Conservation (phyloP, 2,888 invertebrate species). For the Mythimna vitellina region DNA sequence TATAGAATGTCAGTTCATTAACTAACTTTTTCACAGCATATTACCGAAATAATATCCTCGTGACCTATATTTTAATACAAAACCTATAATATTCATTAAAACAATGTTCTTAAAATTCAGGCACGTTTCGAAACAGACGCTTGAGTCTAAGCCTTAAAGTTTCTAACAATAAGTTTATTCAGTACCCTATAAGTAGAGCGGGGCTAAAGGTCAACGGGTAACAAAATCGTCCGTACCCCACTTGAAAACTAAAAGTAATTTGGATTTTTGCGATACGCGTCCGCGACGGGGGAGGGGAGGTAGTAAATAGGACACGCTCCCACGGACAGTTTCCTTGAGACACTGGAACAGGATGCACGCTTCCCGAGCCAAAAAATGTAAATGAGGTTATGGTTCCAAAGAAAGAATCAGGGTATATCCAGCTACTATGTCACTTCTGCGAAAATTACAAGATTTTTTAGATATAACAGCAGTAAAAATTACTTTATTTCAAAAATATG, state of each 20-base stretch:
- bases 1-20: neutral
- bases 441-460: neutral
- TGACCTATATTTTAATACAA: neutral
- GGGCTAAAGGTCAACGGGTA: conserved; percentile 58
- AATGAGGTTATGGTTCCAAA: conserved; percentile 32
- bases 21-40: neutral
- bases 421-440: neutral
- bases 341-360: conserved; percentile 40
- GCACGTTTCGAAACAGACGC: conserved; percentile 51
- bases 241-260: conserved; percentile 66
- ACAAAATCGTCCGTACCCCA: conserved; percentile 55
- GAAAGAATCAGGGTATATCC: conserved; percentile 15
- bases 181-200: conserved; percentile 49
- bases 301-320: conserved; percentile 55
- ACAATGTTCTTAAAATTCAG: conserved; percentile 39
- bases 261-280: conserved; percentile 63
- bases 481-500: conserved; percentile 8
- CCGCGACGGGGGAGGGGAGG: conserved; percentile 43
- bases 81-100: conserved; percentile 31
- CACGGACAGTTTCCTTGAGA: conserved; percentile 44
- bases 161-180: conserved; percentile 62
- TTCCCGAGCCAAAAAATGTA: conserved; percentile 50
- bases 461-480: neutral
- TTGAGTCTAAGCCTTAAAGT: conserved; percentile 52
- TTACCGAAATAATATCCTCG: neutral